Conservation (phyloP, 2,888 invertebrate genomes). For the Pristionchus maxplancki region DNA sequence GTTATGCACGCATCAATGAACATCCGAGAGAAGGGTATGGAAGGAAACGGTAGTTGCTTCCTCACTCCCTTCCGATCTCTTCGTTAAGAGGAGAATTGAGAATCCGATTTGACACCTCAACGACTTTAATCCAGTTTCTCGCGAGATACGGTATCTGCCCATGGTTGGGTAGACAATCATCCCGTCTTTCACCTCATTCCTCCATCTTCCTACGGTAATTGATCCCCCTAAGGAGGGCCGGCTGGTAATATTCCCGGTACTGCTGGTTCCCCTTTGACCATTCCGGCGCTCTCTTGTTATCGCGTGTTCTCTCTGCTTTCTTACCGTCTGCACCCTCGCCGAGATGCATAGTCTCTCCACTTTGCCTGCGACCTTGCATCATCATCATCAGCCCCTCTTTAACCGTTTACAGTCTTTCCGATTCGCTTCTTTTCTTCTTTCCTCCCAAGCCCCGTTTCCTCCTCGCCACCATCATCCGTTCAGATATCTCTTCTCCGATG, state of each 20-base stretch:
- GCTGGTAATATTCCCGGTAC: slow-evolving; percentile 41
- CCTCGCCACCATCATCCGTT: not conserved
- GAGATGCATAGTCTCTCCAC: not conserved
- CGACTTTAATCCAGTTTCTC: not conserved
- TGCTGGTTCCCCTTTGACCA: slow-evolving; percentile 25
- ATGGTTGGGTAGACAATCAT: not conserved
- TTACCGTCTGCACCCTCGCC: not conserved
- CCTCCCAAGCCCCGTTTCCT: slow-evolving; percentile 3
- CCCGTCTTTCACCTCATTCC: not conserved
- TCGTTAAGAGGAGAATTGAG: not conserved
- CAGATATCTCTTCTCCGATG: too few species aligned
- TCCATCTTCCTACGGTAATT: not conserved
- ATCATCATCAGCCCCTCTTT: slow-evolving; percentile 43
- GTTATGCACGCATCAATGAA: not conserved
- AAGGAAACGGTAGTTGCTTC: slow-evolving; percentile 44
- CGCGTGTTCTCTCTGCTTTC: slow-evolving; percentile 5
- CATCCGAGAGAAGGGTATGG: not conserved
- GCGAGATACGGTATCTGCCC: not conserved
- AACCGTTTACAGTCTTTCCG: slow-evolving; percentile 42
- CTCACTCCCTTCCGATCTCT: slow-evolving; percentile 11
- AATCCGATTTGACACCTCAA: not conserved
- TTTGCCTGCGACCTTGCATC: slow-evolving; percentile 33
- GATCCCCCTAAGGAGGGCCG: slow-evolving; percentile 25
- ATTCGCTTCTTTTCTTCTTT: not conserved
- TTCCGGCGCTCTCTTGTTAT: slow-evolving; percentile 34